Evolutionary conservation across 2,113 vertebrate genomes (phyloP), one percentile per base, ranked within the genome.

Genomic region (Gobius niger): DNA sequence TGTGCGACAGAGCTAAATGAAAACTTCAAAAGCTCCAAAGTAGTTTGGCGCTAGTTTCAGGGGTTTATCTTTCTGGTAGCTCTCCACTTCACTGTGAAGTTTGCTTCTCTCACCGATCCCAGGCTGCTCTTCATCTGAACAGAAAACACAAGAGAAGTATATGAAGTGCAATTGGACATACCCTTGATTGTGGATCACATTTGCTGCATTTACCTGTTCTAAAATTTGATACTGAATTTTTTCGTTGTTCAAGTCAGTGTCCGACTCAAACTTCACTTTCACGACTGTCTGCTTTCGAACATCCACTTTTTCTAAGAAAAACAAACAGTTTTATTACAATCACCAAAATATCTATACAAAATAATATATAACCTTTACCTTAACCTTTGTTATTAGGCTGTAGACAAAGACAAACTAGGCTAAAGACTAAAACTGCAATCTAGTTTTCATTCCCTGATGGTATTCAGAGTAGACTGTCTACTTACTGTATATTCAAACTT

Each of bases 181-280:
- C 16, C 13, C 47, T 42, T n/a, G 44, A 44, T 18, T 63, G 19
- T 63, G 6, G 14, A 34, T 4, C 66, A 47, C 41, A 1, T n/a
- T 7, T 47, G 44, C 5, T 12, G 44, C 47, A 19, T 63, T 40
- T 56, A 63, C 50, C 54, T 42, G 62, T 47, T 67, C 42, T 42
- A 12, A 49, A 19, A 77, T 18, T 44, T 60, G 51, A 12, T 41
- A 4, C n/a, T 70, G 71, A 24, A 65, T 63, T 19, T 64, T n/a
- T 10, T 13, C n/a, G 62, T 47, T 67, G 14, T n/a, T 47, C 46
- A 70, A 42, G 9, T 74, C 9, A 15, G 16, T 24, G 8, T 8
- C 6, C 0, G 44, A 44, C n/a, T 51, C 13, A 67, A 63, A 16
- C 44, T 13, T 50, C 14, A 42, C 18, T 60, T 63, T 63, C 46